Base-by-base conservation (phyloP, 2,113 vertebrate species). In the Cricetomys ansorgei region DNA sequence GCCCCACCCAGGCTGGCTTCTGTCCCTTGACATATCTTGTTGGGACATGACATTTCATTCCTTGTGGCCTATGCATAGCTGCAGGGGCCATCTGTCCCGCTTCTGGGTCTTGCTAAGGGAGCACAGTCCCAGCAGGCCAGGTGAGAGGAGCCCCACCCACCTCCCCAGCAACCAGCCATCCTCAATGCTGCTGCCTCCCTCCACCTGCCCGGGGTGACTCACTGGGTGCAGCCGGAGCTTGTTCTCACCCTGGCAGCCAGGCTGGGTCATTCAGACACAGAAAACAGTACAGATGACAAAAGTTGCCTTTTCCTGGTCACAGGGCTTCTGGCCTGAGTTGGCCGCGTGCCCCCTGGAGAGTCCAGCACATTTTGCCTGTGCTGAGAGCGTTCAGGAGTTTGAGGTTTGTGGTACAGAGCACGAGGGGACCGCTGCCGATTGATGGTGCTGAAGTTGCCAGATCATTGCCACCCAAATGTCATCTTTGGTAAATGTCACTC, bases 151-250 rank as follows among this genome's bases (percentile, higher is more conserved):
- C 1, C 57, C 57, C 17, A 19, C 57, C 57, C 17, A 19, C 9
- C 17, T 40, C 9, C 27, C 31, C 57, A 10, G 34, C 43, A 45
- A 4, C 50, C 37, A 50, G 9, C 4, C 17, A 2, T 37, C 21
- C 27, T 59, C 29, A 15, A 6, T 12, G 17, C 37, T 34, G 29
- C 19, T 34, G 43, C 29, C 70, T 87, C 48, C 50, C 67, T 72
- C 67, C 37, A 55, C 85, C 65, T 29, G 67, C 55, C 45, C 0
- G 0, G 12, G 1, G 8, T 50, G 75, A 75, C n/a, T 73, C 67
- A 59, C 65, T 27, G 31, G 13, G 11, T 0, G 0, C 48, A 27
- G 27, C 31, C 0, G 17, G 0, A 15, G 0, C 23, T 19, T 84
- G 80, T 40, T 19, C 48, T 69, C 25, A 48, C 73, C 48, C 11